Evolutionary conservation across 2,888 invertebrate species (phyloP), one percentile per base, ranked within the genome.

Genomic region (Spodoptera littoralis): DNA sequence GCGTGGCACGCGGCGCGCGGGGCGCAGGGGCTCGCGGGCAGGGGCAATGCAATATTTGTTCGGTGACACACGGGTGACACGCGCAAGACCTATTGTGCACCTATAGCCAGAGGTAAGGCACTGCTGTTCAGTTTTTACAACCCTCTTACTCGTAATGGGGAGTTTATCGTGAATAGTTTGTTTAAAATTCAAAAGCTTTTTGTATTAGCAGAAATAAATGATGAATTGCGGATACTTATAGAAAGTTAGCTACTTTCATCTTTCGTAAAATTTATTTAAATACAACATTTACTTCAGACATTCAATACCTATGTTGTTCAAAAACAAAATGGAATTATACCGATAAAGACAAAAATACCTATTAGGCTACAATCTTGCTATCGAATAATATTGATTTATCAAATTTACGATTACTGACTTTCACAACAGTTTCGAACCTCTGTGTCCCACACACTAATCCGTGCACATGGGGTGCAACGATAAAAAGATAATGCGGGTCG

Each of bases 401-500:
- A 6, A 6, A 0, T 0, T 36, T 36, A 9, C 36, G 9, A 9
- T 36, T 36, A 36, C 36, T 8, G 9, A 36, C 36, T 36, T 47
- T 56, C 11, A 22, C 11, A 36, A 56, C 54, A 56, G 89, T 91
- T 90, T 36, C 12, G 51, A 65, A 89, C 88, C 80, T 70, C 93
- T 92, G 91, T 56, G 91, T 56, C 68, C 50, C 67, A 66, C 70
- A 70, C 81, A 84, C 77, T 93, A 93, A 93, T 93, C 93, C 92
- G 77, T 77, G 80, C 70, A 87, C 90, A 90, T 92, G 92, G 93
- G 94, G 93, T 90, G 91, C 90, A 84, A 87, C 93, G 94, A 94
- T 94, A 94, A 94, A 94, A 94, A 93, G 94, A 93, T 94, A 94
- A 94, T 92, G 90, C 91, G 90, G 90, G 88, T 80, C 72, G 79